Evolutionary conservation across 2,113 vertebrate species (phyloP).

Genomic region (Cebidichthys violaceus): DNA sequence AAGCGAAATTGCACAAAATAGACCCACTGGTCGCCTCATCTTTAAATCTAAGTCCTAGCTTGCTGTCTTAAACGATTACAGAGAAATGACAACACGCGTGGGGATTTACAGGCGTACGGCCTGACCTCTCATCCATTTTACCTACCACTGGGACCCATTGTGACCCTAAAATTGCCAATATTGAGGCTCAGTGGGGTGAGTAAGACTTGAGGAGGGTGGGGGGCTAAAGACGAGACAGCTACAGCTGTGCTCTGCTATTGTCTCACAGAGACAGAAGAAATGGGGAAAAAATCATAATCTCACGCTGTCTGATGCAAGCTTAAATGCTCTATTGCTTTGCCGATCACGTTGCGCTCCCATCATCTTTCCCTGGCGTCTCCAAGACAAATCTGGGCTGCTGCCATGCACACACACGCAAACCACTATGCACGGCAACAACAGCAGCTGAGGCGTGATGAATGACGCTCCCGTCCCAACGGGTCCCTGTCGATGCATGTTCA

Average conservation of each 20-base stretch:
- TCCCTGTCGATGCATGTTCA: conserved; percentile 87
- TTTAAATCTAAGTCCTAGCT: conserved; percentile 70
- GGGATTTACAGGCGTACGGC: conserved; percentile 73
- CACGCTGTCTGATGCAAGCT: conserved; percentile 84
- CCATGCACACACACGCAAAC: conserved; percentile 73
- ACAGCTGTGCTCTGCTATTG: conserved; percentile 68
- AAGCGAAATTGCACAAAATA: conserved; percentile 50
- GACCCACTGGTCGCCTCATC: conserved; percentile 54
- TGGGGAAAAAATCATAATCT: conserved; percentile 81
- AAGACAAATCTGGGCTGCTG: conserved; percentile 83
- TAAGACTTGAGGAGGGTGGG: conserved; percentile 41
- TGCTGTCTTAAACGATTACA: conserved; percentile 76
- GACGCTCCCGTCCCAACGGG: conserved; percentile 78
- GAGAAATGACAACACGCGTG: conserved; percentile 71
- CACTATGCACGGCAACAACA: conserved; percentile 72
- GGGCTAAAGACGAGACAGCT: conserved; percentile 64
- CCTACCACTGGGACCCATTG: conserved; percentile 73
- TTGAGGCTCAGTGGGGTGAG: conserved; percentile 75
- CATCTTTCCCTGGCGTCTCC: conserved; percentile 83
- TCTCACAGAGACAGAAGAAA: conserved; percentile 71
- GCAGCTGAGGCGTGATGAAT: conserved; percentile 83
- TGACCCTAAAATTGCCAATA: conserved; percentile 82
- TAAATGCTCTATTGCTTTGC: conserved; percentile 88
- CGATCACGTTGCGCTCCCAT: conserved; percentile 84
- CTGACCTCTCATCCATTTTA: conserved; percentile 77